These are phyloP conservation scores for Ammodytes dubius DNA, from an alignment of 2,113 vertebrate species.

Conservation along the genomic window DNA sequence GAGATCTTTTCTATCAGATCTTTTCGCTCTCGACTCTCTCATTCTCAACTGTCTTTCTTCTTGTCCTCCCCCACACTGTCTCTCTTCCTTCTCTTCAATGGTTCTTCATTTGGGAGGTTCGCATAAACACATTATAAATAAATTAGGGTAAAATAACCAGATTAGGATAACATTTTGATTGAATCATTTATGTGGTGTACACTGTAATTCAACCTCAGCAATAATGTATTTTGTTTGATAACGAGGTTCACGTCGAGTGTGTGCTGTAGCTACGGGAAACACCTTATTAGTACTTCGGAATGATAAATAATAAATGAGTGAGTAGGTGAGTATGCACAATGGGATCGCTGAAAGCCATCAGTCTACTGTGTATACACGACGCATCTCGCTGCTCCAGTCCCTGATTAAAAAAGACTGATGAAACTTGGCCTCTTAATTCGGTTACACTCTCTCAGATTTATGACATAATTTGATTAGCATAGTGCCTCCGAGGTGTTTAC, in stretches of 20 bases:
- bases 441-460: slow-evolving; percentile 59
- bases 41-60: slow-evolving; percentile 30
- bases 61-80: slow-evolving; percentile 19
- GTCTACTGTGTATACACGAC: slow-evolving; percentile 21
- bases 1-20: slow-evolving; percentile 58
- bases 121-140: slow-evolving; percentile 49
- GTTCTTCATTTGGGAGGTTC: slow-evolving; percentile 31
- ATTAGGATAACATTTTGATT: slow-evolving; percentile 51
- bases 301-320: slow-evolving; percentile 64
- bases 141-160: slow-evolving; percentile 45
- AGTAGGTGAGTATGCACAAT: slow-evolving; percentile 50
- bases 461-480: slow-evolving; percentile 48
- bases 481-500: slow-evolving; percentile 57
- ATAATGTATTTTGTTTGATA: slow-evolving; percentile 47
- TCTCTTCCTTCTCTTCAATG: slow-evolving; percentile 14
- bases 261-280: slow-evolving; percentile 56
- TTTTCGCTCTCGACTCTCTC: slow-evolving; percentile 8
- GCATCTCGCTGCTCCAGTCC: slow-evolving; percentile 51
- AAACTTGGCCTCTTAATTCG: slow-evolving; percentile 52
- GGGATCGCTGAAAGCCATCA: slow-evolving; percentile 44
- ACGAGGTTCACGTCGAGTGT: slow-evolving; percentile 42
- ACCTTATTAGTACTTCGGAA: slow-evolving; percentile 50
- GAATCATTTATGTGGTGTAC: slow-evolving; percentile 56
- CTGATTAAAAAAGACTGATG: slow-evolving; percentile 63
- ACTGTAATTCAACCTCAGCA: slow-evolving; percentile 41